Evolutionary conservation across 1,140 invertebrate genomes (phyloP).

Genomic region (Cryptotermes secundus): DNA sequence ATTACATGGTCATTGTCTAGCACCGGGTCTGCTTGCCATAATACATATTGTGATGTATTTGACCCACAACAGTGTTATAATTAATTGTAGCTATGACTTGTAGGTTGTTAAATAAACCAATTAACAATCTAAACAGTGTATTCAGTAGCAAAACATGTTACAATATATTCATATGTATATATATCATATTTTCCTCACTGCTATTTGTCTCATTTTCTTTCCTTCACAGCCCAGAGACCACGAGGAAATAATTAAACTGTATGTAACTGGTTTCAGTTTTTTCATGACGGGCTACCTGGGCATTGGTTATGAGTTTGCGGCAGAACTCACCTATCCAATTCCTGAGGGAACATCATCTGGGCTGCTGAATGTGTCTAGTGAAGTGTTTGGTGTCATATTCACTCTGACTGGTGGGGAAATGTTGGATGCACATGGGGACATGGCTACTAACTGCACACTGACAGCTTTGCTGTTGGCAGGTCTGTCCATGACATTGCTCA

Average conservation of each 20-base stretch:
- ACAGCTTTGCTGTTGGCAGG: conserved; percentile 51
- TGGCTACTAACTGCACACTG: conserved; percentile 50
- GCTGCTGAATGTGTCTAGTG: conserved; percentile 65
- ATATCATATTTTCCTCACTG: too few species aligned
- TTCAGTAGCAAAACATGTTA: too few species aligned
- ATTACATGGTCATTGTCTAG: too few species aligned
- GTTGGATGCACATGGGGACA: conserved; percentile 44
- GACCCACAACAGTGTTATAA: too few species aligned
- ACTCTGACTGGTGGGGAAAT: conserved; percentile 46
- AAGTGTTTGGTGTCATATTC: conserved; percentile 62
- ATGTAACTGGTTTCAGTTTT: conserved; percentile 49
- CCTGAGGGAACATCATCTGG: conserved; percentile 65
- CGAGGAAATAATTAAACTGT: too few species aligned
- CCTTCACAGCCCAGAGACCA: too few species aligned
- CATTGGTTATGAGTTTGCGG: conserved; percentile 72
- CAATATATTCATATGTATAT: neutral
- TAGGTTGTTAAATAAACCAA: too few species aligned
- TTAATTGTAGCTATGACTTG: too few species aligned
- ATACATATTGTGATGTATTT: too few species aligned
- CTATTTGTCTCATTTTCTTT: too few species aligned
- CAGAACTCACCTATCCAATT: conserved; percentile 73
- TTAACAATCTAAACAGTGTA: too few species aligned
- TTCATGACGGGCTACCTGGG: conserved; percentile 75
- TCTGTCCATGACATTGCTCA: conserved; percentile 54
- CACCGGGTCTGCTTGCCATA: too few species aligned